Base-by-base conservation (phyloP, 2,113 vertebrate species). In the Heloderma charlesbogerti region DNA sequence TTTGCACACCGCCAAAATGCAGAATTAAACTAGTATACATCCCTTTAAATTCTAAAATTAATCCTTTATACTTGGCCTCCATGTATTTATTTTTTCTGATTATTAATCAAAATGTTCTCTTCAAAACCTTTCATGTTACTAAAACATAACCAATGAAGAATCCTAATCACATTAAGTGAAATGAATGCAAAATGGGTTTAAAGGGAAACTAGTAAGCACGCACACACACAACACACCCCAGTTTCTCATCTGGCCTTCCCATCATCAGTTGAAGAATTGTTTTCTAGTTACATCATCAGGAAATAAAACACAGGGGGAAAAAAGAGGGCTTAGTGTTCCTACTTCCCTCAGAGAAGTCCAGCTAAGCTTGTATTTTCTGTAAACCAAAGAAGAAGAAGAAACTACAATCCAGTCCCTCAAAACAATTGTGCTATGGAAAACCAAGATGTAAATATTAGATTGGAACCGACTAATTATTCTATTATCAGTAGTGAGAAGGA, bases 201-300 rank as follows among this genome's bases (percentile, higher is more conserved):
- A 51, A 95, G 92, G 89, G 92, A 96, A 97, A 97, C 96, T 92
- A 95, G 0, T 78, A 82, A 86, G 6, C 45, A 72, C n/a, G 8
- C 63, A 67, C 20, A 8, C 16, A 77, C 7, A 67, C 31, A 40
- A 89, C 88, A 89, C 88, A 84, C 69, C 80, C 88, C 80, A 93
- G 93, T 97, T 97, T 97, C 75, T 98, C 96, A 97, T 98, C 97
- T 98, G 98, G 97, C 97, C 97, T 98, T 98, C 96, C 97, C 97
- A 98, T 98, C 97, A 97, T 96, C 97, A 98, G 96, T 97, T 96
- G 89, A 95, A 96, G 95, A 97, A 98, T 98, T 97, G 97, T 98
- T 98, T 97, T 95, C 96, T 97, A 97, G 97, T 98, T 97, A 98
- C 97, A 97, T 98, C 98, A 98, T 96, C 96, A 97, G 96, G 97